These are phyloP conservation scores for Myxocyprinus asiaticus DNA, from an alignment of 2,113 vertebrate genomes.

Conservation along the genomic window DNA sequence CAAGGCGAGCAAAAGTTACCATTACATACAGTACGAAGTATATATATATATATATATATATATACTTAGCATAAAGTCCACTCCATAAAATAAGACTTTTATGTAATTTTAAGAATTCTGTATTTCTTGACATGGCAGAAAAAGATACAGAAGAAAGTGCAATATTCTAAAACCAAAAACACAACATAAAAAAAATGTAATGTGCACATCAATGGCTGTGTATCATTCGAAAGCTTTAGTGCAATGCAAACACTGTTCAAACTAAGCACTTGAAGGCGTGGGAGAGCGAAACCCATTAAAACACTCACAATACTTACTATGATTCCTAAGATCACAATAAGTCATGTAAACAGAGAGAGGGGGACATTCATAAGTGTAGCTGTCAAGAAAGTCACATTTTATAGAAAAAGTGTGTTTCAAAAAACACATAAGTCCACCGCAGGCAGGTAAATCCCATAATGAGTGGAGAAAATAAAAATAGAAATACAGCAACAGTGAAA, in stretches of 20 bases:
- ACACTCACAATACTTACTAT: slow-evolving; percentile 41
- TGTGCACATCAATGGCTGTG: slow-evolving; percentile 51
- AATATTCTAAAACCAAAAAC: slow-evolving; percentile 31
- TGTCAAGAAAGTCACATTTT: slow-evolving; percentile 50
- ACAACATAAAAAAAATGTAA: slow-evolving; percentile 2
- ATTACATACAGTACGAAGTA: slow-evolving; percentile 47
- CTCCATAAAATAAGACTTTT: slow-evolving; percentile 28
- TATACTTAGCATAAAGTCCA: slow-evolving; percentile 26
- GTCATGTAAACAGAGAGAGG: slow-evolving; percentile 61
- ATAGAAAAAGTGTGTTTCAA: slow-evolving; percentile 46
- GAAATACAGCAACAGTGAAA: slow-evolving; percentile 9
- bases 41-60: too few relatives aligned
- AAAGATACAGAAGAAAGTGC: slow-evolving; percentile 61
- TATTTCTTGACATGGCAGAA: slow-evolving; percentile 38
- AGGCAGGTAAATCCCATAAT: slow-evolving; percentile 57
- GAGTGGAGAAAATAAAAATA: too few relatives aligned
- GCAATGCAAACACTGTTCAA: slow-evolving; percentile 61
- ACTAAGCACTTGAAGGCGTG: slow-evolving; percentile 58
- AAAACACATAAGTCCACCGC: slow-evolving; percentile 61
- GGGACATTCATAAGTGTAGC: slow-evolving; percentile 57
- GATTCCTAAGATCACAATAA: slow-evolving; percentile 53
- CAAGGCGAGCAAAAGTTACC: slow-evolving; percentile 28
- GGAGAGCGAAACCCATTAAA: slow-evolving; percentile 21
- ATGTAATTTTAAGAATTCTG: too few relatives aligned
- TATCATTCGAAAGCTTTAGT: slow-evolving; percentile 63